Evolutionary conservation across 1,140 invertebrate species (phyloP).

Genomic region (Drosophila rhopaloa): DNA sequence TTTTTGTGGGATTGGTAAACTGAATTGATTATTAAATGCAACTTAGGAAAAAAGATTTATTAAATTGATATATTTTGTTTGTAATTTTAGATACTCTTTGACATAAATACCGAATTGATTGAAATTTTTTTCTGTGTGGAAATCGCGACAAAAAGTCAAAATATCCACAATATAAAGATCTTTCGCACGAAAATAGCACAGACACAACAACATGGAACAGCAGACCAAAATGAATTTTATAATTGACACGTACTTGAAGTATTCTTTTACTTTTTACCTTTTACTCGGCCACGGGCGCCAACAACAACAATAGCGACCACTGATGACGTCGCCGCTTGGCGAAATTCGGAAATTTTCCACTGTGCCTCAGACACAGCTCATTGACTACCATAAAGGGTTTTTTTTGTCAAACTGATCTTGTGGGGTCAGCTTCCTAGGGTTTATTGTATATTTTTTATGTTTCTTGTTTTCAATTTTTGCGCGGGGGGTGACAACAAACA

Average conservation of each 20-base stretch:
- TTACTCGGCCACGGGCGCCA: conserved; percentile 39
- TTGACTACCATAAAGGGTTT: conserved; percentile 48
- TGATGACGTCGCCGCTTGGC: conserved; percentile 40
- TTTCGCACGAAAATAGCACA: conserved; percentile 49
- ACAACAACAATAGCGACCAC: conserved; percentile 39
- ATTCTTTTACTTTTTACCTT: conserved; percentile 57
- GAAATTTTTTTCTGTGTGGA: background rate
- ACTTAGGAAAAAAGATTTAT: too few species aligned
- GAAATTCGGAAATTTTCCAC: conserved; percentile 72
- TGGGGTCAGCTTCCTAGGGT: background rate
- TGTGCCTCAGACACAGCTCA: conserved; percentile 47
- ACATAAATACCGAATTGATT: background rate
- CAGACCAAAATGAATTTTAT: conserved; percentile 53
- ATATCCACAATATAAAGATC: conserved; percentile 50
- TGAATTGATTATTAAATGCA: too few species aligned
- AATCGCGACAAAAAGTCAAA: conserved; percentile 40
- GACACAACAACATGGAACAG: conserved; percentile 20
- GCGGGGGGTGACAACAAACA: conserved; percentile 40
- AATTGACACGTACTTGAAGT: conserved; percentile 75
- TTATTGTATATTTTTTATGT: background rate
- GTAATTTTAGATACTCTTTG: background rate
- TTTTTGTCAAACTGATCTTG: conserved; percentile 1
- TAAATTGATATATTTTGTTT: too few species aligned
- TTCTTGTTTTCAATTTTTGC: conserved; percentile 14
- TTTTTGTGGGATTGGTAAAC: too few species aligned